Evolutionary conservation across 2,888 invertebrate genomes (phyloP).

Genomic region (Shargacucullia verbasci): DNA sequence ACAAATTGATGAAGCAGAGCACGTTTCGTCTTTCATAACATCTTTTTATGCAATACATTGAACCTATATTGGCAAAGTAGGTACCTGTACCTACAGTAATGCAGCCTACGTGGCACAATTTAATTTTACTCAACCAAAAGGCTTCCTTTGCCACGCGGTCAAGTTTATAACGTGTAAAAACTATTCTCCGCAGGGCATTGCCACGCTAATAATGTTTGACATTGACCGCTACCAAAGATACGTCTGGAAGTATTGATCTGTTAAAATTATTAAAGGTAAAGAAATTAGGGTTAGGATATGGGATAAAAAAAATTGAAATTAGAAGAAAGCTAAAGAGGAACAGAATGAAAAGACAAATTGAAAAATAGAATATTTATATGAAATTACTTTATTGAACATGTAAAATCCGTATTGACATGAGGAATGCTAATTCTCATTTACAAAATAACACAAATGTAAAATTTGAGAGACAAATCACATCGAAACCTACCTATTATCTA

Average conservation of each 20-base stretch:
- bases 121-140: too few relatives aligned
- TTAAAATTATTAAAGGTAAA: background rate
- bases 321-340: slow-evolving; percentile 25
- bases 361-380: slow-evolving; percentile 82
- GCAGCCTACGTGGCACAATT: too few relatives aligned
- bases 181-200: too few relatives aligned
- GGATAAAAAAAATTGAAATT: slow-evolving; percentile 8
- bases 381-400: slow-evolving; percentile 90
- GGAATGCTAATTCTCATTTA: slow-evolving; percentile 90
- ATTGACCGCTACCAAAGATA: too few relatives aligned
- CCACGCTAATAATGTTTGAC: too few relatives aligned
- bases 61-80: background rate
- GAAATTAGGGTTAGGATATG: background rate
- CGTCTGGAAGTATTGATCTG: too few relatives aligned
- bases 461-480: slow-evolving; percentile 89
- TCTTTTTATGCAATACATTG: background rate
- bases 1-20: background rate
- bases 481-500: slow-evolving; percentile 88
- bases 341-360: slow-evolving; percentile 64
- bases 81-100: too few relatives aligned
- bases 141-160: too few relatives aligned
- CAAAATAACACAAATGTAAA: slow-evolving; percentile 89
- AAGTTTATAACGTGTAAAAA: slow-evolving; percentile 16
- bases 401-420: slow-evolving; percentile 89
- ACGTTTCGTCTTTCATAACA: too few relatives aligned